Base-by-base conservation (phyloP, 2,888 invertebrate species). In the Chromoteleia sp. region DNA sequence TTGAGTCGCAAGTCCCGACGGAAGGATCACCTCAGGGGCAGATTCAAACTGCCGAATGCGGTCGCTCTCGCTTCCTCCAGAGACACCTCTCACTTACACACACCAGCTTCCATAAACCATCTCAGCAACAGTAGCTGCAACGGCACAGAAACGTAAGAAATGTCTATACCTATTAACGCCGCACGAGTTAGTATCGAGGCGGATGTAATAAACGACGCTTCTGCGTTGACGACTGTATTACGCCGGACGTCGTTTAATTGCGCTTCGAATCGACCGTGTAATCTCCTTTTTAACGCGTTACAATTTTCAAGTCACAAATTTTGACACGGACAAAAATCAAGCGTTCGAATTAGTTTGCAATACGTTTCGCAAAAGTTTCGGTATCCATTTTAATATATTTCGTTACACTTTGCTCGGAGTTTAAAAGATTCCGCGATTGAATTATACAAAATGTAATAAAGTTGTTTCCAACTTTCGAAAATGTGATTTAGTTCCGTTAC, bases 81-180 rank as follows among this genome's bases (percentile, higher is more conserved):
- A 82, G 96, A 96, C 91, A 95, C 95, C 86, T 95, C 96, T 67
- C 93, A 96, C 86, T 92, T 95, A 87, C 94, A 91, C 84, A 93
- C 93, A 87, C 93, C 93, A 83, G 92, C 92, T 67, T 93, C 94
- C 85, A 93, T 93, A 86, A 94, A 94, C 91, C 94, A 94, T 89
- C 93, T 94, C 83, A 93, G 93, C 89, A 94, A 93, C 86, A 93
- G 92, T 85, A 94, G 93, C 90, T 95, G 94, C 91, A 94, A 94
- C 92, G 94, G 94, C 86, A 94, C 94, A 71, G 95, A 95, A 92
- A 94, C 94, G 95, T 94, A 88, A 92, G 92, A 56, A 65, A 48
- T 33, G 25, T 71, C 14, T 43, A 52, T 70, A 25, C 39, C 15
- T 39, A 63, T 56, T 77, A 70, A 45, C 33, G 25, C 33, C 17